These are phyloP conservation scores for Telenomus remus DNA, from an alignment of 1,140 invertebrate genomes.

Conservation along the genomic window DNA sequence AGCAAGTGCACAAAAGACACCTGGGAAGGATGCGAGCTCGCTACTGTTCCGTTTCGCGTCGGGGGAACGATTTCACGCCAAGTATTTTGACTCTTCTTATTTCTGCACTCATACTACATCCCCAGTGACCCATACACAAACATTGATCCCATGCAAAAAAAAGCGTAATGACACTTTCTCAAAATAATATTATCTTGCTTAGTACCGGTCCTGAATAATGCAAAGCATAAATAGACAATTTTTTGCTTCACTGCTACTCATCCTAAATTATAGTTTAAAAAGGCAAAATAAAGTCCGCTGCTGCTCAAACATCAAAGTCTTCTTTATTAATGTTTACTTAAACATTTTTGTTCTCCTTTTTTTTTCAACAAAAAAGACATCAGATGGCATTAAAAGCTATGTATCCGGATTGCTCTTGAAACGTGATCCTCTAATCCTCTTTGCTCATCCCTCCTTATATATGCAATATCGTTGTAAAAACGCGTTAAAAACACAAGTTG, in stretches of 20 bases:
- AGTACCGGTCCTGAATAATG: background rate
- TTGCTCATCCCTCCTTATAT: conserved; percentile 23
- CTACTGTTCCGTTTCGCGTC: conserved; percentile 36
- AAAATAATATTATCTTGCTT: conserved; percentile 7
- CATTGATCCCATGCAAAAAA: conserved; percentile 22
- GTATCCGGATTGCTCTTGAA: conserved; percentile 43
- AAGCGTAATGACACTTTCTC: conserved; percentile 25
- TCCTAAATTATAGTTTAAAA: too few species aligned
- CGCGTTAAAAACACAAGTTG: too few species aligned
- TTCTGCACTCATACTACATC: conserved; percentile 18
- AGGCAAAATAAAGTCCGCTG: too few species aligned
- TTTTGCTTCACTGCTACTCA: too few species aligned
- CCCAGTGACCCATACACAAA: conserved; percentile 15
- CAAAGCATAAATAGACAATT: too few species aligned
- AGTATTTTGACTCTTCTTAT: conserved; percentile 6
- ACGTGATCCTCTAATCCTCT: conserved; percentile 41
- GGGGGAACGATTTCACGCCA: conserved; percentile 37
- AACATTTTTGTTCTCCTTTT: conserved; percentile 23
- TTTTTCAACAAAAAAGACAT: conserved; percentile 28
- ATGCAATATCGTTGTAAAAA: too few species aligned
- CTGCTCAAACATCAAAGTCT: too few species aligned
- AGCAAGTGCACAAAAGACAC: conserved; percentile 19
- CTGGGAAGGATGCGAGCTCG: conserved; percentile 43
- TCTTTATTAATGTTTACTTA: conserved; percentile 16
- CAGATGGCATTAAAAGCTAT: conserved; percentile 25